Conservation (phyloP, 2,113 vertebrate genomes). For the Lamprologus sp. region DNA sequence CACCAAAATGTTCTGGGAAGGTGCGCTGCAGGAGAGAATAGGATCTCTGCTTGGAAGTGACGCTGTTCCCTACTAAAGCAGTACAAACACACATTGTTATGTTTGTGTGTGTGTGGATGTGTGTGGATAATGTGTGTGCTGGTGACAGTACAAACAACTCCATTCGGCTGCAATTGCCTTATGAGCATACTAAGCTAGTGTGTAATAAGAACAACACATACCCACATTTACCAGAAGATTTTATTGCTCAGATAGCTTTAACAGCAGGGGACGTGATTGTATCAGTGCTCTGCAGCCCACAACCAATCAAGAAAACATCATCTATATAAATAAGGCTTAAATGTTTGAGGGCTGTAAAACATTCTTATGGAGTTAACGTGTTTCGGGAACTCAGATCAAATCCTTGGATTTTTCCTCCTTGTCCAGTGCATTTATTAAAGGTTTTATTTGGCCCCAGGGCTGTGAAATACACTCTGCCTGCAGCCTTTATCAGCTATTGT, state of each 20-base stretch:
- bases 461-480: conserved; percentile 3
- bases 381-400: background rate
- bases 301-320: background rate
- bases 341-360: background rate
- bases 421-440: conserved; percentile 3
- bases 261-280: background rate
- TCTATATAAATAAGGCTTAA: background rate
- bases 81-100: conserved; percentile 52
- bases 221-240: background rate
- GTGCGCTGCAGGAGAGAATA: conserved; percentile 42
- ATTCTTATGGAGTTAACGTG: background rate
- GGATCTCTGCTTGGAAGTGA: conserved; percentile 61
- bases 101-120: background rate
- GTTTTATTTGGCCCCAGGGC: conserved; percentile 5
- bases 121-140: background rate
- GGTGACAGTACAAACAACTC: conserved; percentile 47
- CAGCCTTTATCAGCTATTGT: conserved; percentile 34
- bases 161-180: conserved; percentile 14
- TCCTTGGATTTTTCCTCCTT: background rate
- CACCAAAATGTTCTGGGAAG: conserved; percentile 57
- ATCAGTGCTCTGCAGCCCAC: background rate
- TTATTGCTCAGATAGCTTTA: background rate
- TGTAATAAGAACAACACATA: conserved; percentile 4
- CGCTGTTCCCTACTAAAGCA: conserved; percentile 34
- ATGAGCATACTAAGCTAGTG: conserved; percentile 23